Conservation (phyloP, 2,888 invertebrate genomes). For the Athrips mouffetella region DNA sequence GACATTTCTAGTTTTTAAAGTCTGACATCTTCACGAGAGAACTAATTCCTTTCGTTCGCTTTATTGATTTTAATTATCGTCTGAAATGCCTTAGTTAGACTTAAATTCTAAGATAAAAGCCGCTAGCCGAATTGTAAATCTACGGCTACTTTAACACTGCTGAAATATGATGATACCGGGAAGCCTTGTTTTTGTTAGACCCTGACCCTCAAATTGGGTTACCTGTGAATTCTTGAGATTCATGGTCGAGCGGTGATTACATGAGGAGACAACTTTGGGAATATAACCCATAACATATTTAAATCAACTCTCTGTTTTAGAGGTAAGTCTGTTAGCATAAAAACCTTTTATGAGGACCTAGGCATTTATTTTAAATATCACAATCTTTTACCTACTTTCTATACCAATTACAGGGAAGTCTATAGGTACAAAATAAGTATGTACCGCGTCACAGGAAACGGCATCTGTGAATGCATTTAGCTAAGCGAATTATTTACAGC, state of each 20-base stretch:
- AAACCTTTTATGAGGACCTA: too few relatives aligned
- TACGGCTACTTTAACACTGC: neutral
- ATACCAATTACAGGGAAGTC: too few relatives aligned
- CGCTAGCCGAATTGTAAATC: conserved; percentile 23
- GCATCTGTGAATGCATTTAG: too few relatives aligned
- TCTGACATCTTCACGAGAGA: conserved; percentile 21
- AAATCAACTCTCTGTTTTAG: neutral
- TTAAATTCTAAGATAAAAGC: too few relatives aligned
- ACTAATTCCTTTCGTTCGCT: conserved; percentile 34
- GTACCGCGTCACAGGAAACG: too few relatives aligned
- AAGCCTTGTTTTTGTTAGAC: conserved; percentile 27
- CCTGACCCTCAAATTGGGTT: conserved; percentile 33
- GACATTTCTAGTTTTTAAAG: too few relatives aligned
- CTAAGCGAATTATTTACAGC: too few relatives aligned
- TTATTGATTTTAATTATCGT: conserved; percentile 46
- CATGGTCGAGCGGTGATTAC: conserved; percentile 12
- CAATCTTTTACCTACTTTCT: too few relatives aligned
- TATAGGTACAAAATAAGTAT: too few relatives aligned
- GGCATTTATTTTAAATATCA: too few relatives aligned
- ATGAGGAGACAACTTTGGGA: conserved; percentile 6
- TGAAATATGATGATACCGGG: conserved; percentile 31
- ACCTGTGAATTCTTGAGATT: conserved; percentile 6
- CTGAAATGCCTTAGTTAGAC: too few relatives aligned
- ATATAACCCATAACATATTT: neutral
- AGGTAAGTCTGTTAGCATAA: neutral